These are phyloP conservation scores for Eretmochelys imbricata DNA, from an alignment of 2,113 vertebrate genomes.

Conservation along the genomic window DNA sequence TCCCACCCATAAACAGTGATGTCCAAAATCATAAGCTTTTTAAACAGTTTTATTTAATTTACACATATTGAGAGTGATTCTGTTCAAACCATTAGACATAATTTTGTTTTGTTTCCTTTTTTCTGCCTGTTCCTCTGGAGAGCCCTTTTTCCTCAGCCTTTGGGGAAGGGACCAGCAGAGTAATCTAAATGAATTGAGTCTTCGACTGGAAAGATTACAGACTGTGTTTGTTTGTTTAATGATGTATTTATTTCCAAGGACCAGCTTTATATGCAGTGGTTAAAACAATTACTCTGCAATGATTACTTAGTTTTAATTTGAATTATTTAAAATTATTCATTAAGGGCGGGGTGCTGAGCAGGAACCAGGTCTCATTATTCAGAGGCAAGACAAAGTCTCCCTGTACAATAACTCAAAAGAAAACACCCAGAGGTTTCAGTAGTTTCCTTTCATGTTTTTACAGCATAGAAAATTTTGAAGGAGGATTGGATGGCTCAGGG, in stretches of 20 bases:
- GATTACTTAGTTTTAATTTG: background rate
- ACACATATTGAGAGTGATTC: background rate
- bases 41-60: background rate
- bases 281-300: background rate
- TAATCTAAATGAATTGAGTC: background rate
- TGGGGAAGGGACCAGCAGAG: background rate
- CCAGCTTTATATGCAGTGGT: background rate
- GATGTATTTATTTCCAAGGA: background rate
- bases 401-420: rapidly evolving
- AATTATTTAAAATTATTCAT: background rate
- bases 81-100: background rate
- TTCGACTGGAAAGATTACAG: background rate
- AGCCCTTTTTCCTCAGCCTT: background rate
- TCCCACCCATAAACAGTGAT: background rate
- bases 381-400: background rate
- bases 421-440: background rate
- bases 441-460: background rate
- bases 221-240: background rate
- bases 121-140: background rate
- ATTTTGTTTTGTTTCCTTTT: background rate
- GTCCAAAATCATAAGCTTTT: background rate
- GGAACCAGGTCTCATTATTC: background rate
- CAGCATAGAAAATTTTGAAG: background rate
- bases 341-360: background rate
- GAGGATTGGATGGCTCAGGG: background rate